phyloP scores from a whole-genome alignment of 2,888 invertebrate species.

The Criorhina ranunculi region DNA sequence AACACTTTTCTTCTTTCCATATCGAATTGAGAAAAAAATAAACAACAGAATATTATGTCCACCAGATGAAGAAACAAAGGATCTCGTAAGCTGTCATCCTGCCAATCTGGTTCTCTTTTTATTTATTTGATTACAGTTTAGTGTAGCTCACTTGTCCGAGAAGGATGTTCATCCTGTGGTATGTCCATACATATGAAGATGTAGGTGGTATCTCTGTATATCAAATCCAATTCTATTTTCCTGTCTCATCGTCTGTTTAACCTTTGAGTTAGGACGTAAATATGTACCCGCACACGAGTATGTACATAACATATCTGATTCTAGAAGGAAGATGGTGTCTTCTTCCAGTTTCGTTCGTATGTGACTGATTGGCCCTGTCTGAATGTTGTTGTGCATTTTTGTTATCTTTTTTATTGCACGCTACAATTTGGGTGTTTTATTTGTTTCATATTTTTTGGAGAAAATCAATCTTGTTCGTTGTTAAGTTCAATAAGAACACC shows the following conservation, averaged over 20 bases:
- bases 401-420: constrained; percentile 10
- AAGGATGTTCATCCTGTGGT: constrained; percentile 3
- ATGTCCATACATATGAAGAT: background rate
- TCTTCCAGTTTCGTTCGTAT: constrained; percentile 1
- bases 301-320: background rate
- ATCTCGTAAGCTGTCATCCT: constrained; percentile 2
- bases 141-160: constrained; percentile 3
- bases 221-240: constrained; percentile 2
- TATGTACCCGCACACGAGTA: no score
- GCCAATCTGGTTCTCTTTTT: constrained; percentile 7
- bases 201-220: background rate
- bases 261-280: background rate
- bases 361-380: constrained; percentile 17
- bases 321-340: background rate
- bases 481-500: background rate
- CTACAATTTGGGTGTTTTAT: constrained; percentile 1
- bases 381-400: constrained; percentile 21
- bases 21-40: background rate
- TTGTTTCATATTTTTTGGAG: constrained; percentile 4
- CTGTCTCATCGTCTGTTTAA: no score
- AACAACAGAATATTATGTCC: constrained; percentile 3
- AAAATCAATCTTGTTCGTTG: constrained; percentile 13
- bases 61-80: constrained; percentile 5
- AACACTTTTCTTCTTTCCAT: no score
- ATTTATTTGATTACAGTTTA: constrained; percentile 16